A percentile compares a stretch with the other conserved stretches of the same genome.
These are phyloP conservation scores for Scaptodrosophila lebanonensis DNA, from an alignment of 1,140 invertebrate genomes.

Conservation along the genomic window DNA sequence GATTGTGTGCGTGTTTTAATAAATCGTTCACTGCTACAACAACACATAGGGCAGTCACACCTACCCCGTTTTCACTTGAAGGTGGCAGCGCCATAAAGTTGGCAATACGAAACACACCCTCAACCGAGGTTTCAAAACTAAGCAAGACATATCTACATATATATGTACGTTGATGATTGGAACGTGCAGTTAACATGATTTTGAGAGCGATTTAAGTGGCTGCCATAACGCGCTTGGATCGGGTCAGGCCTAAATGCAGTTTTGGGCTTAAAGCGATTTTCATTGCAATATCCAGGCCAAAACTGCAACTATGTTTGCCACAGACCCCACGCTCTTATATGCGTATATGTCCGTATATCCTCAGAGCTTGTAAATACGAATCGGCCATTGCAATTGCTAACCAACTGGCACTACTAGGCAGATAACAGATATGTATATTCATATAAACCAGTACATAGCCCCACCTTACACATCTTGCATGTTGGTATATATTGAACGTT, in stretches of 20 bases:
- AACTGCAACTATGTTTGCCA: conserved; percentile 56
- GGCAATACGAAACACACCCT: conserved; percentile 29
- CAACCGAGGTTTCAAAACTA: too few species aligned
- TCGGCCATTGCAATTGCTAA: conserved; percentile 51
- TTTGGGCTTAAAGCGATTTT: conserved; percentile 69
- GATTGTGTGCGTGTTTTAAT: conserved; percentile 59
- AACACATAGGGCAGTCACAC: too few species aligned
- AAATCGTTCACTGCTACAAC: conserved; percentile 67
- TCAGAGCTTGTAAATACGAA: conserved; percentile 46
- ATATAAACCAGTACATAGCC: conserved; percentile 25
- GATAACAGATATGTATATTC: conserved; percentile 25
- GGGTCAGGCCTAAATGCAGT: conserved; percentile 54
- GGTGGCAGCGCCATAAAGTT: conserved; percentile 42
- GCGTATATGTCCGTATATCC: conserved; percentile 7
- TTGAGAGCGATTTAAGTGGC: conserved; percentile 52
- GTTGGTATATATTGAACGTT: conserved; percentile 57
- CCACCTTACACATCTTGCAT: neutral
- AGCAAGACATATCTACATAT: too few species aligned
- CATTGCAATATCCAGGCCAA: conserved; percentile 62
- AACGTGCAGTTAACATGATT: conserved; percentile 72
- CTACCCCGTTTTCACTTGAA: too few species aligned
- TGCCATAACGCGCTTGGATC: conserved; percentile 1
- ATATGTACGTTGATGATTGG: conserved; percentile 34
- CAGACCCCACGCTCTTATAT: conserved; percentile 4
- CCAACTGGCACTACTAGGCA: conserved; percentile 45